Percentiles rank a stretch among this genome's conserved stretches.
These are phyloP conservation scores for Tympanoctomys barrerae DNA, from an alignment of 2,797 vertebrate genomes.

Conservation along the genomic window DNA sequence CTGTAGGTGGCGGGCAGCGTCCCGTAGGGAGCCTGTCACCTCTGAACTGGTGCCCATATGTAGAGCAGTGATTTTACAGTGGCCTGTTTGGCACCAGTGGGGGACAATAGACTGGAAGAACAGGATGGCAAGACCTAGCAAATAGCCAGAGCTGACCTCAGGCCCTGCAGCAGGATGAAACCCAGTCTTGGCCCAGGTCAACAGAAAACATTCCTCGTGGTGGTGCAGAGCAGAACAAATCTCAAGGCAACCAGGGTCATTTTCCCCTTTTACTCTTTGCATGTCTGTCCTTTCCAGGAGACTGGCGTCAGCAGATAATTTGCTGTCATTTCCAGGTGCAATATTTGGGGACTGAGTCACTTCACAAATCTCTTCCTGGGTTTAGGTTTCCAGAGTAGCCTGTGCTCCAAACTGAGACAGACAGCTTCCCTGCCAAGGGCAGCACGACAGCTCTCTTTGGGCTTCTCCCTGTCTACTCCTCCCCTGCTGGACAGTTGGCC, in stretches of 20 bases:
- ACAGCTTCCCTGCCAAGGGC: background rate
- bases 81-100: background rate
- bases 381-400: conserved; percentile 66
- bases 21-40: background rate
- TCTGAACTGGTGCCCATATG: background rate
- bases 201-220: conserved; percentile 24
- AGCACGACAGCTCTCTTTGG: conserved; percentile 15
- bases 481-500: conserved; percentile 20
- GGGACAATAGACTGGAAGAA: background rate
- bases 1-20: background rate
- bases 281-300: conserved; percentile 8
- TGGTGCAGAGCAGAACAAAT: background rate
- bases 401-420: conserved; percentile 25
- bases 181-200: background rate
- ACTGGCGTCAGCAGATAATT: background rate
- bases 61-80: background rate
- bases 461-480: background rate
- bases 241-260: background rate
- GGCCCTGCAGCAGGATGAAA: background rate
- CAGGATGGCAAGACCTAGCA: background rate
- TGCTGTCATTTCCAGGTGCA: background rate
- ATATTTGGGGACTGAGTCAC: conserved; percentile 63
- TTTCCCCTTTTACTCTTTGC: background rate
- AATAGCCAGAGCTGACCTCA: background rate
- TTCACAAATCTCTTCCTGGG: conserved; percentile 59